These are phyloP conservation scores for Acipenser transmontanus DNA, from an alignment of 2,797 vertebrate species.

Conservation along the genomic window DNA sequence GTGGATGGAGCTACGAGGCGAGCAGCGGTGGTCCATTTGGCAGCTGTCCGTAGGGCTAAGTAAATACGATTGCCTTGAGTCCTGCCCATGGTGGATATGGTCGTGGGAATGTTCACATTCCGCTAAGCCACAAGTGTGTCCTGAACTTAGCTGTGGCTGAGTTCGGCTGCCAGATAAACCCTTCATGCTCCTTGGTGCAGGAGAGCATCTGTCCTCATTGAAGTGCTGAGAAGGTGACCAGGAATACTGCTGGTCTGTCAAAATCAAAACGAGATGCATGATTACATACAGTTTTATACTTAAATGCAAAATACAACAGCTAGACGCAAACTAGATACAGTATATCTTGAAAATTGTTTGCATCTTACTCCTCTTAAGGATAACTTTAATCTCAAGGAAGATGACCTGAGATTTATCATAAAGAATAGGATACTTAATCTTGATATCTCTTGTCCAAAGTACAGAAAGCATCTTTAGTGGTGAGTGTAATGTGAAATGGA, in stretches of 20 bases:
- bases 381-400: no score
- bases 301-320: no score
- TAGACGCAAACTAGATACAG: no score
- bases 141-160: slow-evolving; percentile 75
- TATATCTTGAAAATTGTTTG: no score
- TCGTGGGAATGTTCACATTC: slow-evolving; percentile 82
- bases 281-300: no score
- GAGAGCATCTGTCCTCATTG: slow-evolving; percentile 83
- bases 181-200: slow-evolving; percentile 92
- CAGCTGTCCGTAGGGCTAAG: slow-evolving; percentile 91
- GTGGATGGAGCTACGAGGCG: slow-evolving; percentile 90
- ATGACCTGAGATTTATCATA: no score
- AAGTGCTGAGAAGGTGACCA: slow-evolving; percentile 86
- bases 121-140: slow-evolving; percentile 83
- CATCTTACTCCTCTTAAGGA: no score
- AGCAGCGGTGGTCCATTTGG: slow-evolving; percentile 85
- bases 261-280: background rate
- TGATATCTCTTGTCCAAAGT: no score
- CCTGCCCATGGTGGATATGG: slow-evolving; percentile 77
- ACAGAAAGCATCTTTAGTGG: no score
- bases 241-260: slow-evolving; percentile 91
- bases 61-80: slow-evolving; percentile 80
- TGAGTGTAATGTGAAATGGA: no score
- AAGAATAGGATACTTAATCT: no score
- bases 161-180: slow-evolving; percentile 83